Evolutionary conservation across 2,113 vertebrate genomes (phyloP).

Genomic region (Laticauda colubrina): DNA sequence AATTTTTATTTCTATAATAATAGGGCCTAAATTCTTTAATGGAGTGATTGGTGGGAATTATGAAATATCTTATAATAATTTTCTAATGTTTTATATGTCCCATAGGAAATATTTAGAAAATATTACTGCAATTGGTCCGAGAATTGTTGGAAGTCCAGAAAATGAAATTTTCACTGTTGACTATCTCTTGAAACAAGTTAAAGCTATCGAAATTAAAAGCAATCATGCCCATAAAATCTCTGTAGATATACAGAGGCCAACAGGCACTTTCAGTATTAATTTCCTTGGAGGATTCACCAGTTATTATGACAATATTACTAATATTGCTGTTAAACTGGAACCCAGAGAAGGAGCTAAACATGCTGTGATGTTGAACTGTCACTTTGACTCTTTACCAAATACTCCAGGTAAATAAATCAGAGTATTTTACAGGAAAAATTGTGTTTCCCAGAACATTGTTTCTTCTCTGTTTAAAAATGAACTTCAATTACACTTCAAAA

Average conservation of each 20-base stretch:
- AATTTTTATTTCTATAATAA: neutral
- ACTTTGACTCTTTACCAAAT: constrained; percentile 94
- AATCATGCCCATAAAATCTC: constrained; percentile 76
- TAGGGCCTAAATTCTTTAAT: neutral
- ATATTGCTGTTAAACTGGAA: constrained; percentile 87
- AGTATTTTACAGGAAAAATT: neutral
- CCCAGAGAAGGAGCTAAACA: constrained; percentile 82
- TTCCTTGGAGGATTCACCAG: constrained; percentile 97
- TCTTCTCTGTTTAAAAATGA: neutral
- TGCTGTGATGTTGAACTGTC: constrained; percentile 92
- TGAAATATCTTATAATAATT: neutral
- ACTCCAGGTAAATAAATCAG: constrained; percentile 79
- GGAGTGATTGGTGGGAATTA: neutral
- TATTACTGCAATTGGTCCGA: constrained; percentile 89
- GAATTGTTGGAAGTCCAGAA: constrained; percentile 88
- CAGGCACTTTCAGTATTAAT: constrained; percentile 93
- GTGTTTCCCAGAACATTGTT: neutral
- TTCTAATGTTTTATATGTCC: constrained; percentile 37
- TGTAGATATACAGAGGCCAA: constrained; percentile 86
- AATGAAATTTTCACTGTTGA: constrained; percentile 89
- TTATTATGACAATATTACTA: constrained; percentile 94
- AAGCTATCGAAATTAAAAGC: constrained; percentile 75
- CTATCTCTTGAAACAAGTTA: constrained; percentile 88
- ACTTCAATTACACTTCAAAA: neutral
- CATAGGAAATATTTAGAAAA: constrained; percentile 85